Evolutionary conservation across 2,113 vertebrate species (phyloP), one percentile per base, ranked within the genome.

Genomic region (Neolamprologus tretocephalus): DNA sequence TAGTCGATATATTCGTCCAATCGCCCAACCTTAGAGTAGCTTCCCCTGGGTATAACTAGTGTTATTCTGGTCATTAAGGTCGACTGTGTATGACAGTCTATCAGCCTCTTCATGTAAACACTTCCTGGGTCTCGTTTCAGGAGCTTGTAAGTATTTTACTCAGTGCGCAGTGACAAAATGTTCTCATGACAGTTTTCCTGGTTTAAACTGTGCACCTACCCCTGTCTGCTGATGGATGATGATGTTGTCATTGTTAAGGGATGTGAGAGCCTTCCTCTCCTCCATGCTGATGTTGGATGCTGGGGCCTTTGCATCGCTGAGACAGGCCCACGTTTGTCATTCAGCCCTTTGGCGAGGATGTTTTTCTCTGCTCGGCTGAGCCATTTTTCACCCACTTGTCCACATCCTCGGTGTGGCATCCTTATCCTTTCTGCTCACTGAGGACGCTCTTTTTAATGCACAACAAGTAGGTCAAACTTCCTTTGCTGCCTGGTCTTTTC

Each of bases 401-500:
- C 31, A 33, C 58, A 63, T 63, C 16, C 58, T 19, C 4, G 17
- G 31, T n/a, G 31, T 63, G 58, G 31, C 31, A 63, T 35, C 61
- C 31, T 35, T 5, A 19, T 63, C 58, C 31, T n/a, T 66, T 12
- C 58, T 63, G 17, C 31, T 5, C 31, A 35, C 58, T 63, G 31
- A 5, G 58, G 3, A 63, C 58, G 3, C 58, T n/a, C 58, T 31
- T 31, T 58, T 61, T 9, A 35, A 35, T 35, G 58, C 31, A 63
- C 58, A 66, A 66, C 31, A 35, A 12, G 31, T 35, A 35, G 9
- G 9, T 66, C 17, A 35, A 66, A 35, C 61, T 66, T 66, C 31
- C 61, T 66, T 66, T 66, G 61, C 31, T 66, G 61, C 31, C 61
- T 66, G 58, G 58, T 63, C 31, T 5, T 12, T 63, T 12, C 28